Base-by-base conservation (phyloP, 2,888 invertebrate species). In the Venusia cambrica region DNA sequence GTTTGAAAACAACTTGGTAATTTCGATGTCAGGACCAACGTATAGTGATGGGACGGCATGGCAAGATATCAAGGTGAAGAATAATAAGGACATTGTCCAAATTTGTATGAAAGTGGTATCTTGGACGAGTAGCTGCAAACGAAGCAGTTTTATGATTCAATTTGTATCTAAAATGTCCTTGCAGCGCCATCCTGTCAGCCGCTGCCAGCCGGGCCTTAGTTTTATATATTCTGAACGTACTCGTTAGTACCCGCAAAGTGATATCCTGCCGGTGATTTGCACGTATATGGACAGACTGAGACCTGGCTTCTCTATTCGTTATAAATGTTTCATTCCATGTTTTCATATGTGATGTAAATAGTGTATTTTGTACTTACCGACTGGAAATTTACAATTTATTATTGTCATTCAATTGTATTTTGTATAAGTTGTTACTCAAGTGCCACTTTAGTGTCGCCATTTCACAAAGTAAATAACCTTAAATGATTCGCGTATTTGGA, bases 311-410 rank as follows among this genome's bases (percentile, higher is more conserved):
- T 51, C 46, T 49, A 39, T 48, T 44, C 28, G 27, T 43, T 20
- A 44, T 40, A 51, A 53, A 38, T 52, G 35, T 63, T 72, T 63
- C 72, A 76, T 79, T 76, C 77, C 73, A 46, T 64, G 64, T 68
- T 62, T 18, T 39, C 40, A 33, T 60, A 56, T 72, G 67, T 75
- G 67, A 73, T 69, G 76, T 77, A 76, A 76, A 78, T 77, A 75
- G 58, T 56, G 46, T 71, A 69, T 76, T 73, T 73, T 76, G 77
- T 79, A 78, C 80, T 79, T 76, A 73, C 69, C 62, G 73, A 77
- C 73, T 73, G 69, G 34, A 38, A 36, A 40, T 32, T 35, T 7
- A n/a, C n/a, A n/a, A 14, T 21, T 15, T 30, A 36, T 28, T 37
- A 38, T 13, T 12, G 7, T 46, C 48, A 34, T 33, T 28, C 28